Percentiles rank a stretch among this genome's conserved stretches.
These are phyloP conservation scores for Chrysolina haemoptera DNA, from an alignment of 2,888 invertebrate species.

Conservation along the genomic window DNA sequence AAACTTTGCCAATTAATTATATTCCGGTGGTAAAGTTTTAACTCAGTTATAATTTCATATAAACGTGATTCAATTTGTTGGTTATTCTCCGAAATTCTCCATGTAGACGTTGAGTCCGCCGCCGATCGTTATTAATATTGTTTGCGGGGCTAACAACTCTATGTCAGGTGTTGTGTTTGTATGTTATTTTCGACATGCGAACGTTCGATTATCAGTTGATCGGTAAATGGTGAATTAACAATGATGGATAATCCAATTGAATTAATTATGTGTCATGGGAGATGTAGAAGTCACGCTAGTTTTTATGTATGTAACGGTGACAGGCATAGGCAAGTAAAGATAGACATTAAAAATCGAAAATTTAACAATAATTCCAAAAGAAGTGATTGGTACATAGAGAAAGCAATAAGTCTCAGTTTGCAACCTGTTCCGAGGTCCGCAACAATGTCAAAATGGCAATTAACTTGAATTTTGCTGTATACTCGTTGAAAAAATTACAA, in stretches of 20 bases:
- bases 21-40: slow-evolving; percentile 10
- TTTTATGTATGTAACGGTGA: background rate
- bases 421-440: too few relatives aligned
- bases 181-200: slow-evolving; percentile 1
- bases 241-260: background rate
- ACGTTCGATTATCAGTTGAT: slow-evolving; percentile 10
- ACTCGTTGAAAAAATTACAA: too few relatives aligned
- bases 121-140: background rate
- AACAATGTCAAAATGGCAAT: too few relatives aligned
- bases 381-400: too few relatives aligned
- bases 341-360: too few relatives aligned
- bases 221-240: slow-evolving; percentile 19
- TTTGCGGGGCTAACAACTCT: background rate
- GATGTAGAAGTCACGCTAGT: background rate
- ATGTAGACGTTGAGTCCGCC: background rate
- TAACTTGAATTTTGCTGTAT: too few relatives aligned
- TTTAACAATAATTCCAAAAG: too few relatives aligned
- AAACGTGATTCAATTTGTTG: slow-evolving; percentile 7
- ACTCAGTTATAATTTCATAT: slow-evolving; percentile 12
- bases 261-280: background rate
- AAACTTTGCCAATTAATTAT: slow-evolving; percentile 15
- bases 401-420: too few relatives aligned
- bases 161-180: background rate
- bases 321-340: too few relatives aligned
- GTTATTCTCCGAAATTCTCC: slow-evolving; percentile 8